A percentile compares a stretch with the other conserved stretches of the same genome.
Conservation (phyloP, 2,113 vertebrate genomes). For the Cacatua alba region DNA sequence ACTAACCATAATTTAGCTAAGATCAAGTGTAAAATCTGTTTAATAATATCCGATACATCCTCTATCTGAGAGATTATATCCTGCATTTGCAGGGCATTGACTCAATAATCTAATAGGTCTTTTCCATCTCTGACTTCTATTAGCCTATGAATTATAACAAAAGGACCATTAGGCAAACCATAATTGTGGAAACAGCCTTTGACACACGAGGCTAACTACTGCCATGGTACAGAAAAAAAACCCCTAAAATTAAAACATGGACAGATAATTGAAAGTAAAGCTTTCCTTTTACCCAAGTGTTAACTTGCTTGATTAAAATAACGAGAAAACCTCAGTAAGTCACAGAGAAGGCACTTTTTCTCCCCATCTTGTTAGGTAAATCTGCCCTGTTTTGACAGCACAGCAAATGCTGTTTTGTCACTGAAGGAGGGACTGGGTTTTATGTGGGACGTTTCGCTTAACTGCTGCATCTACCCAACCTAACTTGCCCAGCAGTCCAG, state of each 20-base stretch:
- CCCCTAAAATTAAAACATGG: slow-evolving; percentile 37
- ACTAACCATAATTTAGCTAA: slow-evolving; percentile 40
- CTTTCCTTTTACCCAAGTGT: not conserved
- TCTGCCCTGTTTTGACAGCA: not conserved
- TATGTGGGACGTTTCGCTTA: not conserved
- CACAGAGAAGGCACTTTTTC: not conserved
- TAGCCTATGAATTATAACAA: slow-evolving; percentile 71
- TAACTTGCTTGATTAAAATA: not conserved
- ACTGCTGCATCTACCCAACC: not conserved
- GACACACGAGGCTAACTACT: slow-evolving; percentile 51
- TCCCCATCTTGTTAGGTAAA: not conserved
- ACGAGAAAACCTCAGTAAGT: not conserved
- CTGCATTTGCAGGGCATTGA: slow-evolving; percentile 64
- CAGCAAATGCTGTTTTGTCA: not conserved
- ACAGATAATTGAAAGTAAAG: slow-evolving; percentile 11
- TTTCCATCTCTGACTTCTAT: slow-evolving; percentile 72
- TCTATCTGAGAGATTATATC: slow-evolving; percentile 48
- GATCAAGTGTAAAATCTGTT: slow-evolving; percentile 62
- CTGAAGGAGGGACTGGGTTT: not conserved
- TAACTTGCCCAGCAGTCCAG: rapidly evolving
- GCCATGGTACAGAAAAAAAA: not conserved
- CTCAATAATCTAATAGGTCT: slow-evolving; percentile 67
- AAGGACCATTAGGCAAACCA: slow-evolving; percentile 71
- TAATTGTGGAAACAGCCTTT: slow-evolving; percentile 71
- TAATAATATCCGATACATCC: slow-evolving; percentile 32